Percentiles rank a stretch among this genome's conserved stretches.
phyloP scores from a whole-genome alignment of 2,113 vertebrate species.

The Zosterops hypoxanthus region DNA sequence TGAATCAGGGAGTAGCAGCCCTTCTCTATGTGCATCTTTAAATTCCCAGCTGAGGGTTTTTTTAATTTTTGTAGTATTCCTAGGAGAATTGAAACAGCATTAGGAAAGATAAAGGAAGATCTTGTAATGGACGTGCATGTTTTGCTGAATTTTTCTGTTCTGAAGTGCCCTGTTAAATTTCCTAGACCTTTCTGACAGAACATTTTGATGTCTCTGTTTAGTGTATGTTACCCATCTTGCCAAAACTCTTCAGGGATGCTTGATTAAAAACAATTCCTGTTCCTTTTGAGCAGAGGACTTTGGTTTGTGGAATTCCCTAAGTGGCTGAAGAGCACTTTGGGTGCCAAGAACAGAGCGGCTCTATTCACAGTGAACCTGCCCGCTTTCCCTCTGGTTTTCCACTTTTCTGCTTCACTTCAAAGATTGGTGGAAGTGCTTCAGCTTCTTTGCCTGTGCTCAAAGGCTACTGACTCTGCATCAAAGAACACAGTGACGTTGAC shows the following conservation, averaged over 20 bases:
- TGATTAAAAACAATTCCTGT: constrained; percentile 37
- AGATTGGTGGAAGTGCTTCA: constrained; percentile 46
- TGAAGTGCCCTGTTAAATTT: not conserved
- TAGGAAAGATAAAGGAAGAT: not conserved
- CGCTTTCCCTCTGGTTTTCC: constrained; percentile 41
- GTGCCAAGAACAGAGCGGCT: constrained; percentile 44
- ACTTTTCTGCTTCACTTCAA: constrained; percentile 64
- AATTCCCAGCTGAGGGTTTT: not conserved
- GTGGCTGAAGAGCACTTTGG: constrained; percentile 32
- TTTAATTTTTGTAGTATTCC: not conserved
- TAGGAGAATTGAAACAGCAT: not conserved
- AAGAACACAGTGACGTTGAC: constrained; percentile 20
- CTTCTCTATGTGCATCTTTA: not conserved
- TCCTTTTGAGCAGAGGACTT: not conserved
- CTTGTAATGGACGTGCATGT: not conserved
- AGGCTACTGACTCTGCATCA: constrained; percentile 55
- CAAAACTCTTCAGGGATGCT: not conserved
- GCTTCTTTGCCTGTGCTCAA: constrained; percentile 32
- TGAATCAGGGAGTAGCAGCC: not conserved
- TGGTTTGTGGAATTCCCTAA: constrained; percentile 42
- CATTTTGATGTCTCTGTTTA: not conserved
- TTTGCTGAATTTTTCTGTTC: not conserved
- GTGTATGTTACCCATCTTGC: not conserved
- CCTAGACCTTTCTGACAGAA: not conserved
- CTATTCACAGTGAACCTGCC: constrained; percentile 33